Base-by-base conservation (phyloP, 2,888 invertebrate genomes). In the Ormyrus labotus region DNA sequence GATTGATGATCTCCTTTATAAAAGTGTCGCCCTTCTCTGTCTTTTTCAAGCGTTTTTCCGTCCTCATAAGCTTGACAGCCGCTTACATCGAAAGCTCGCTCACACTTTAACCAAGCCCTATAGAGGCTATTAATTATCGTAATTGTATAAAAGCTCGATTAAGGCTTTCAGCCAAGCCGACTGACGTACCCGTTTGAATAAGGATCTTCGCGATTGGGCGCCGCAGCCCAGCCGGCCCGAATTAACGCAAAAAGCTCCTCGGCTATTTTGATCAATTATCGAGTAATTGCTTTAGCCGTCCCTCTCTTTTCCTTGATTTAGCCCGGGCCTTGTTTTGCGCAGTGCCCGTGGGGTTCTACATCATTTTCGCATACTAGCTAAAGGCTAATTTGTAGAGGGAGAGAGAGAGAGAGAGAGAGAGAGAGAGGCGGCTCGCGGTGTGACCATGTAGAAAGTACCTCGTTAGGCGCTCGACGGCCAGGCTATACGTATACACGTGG, bases 111-210 rank as follows among this genome's bases (percentile, higher is more conserved):
- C 47, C 5, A 10, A 68, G 34, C 47, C 51, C 61, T 47, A 45
- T 34, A 47, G 48, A 53, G n/a, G 51, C 65, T 64, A 71, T 78
- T 78, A 78, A 78, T 78, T 78, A 70, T 50, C 53, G 63, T 70
- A 77, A 77, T 64, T 78, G 53, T 71, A 67, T 78, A 67, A 72
- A 72, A 78, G 65, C 53, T 34, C 67, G 75, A 75, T 75, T 67
- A 75, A 75, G 51, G 60, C n/a, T 10, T 10, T 48, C 55, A 57
- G 47, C 13, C 63, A 7, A 34, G 51, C n/a, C 19, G 55, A 11
- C 55, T 55, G 7, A 6, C 53, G 63, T 45, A 51, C 34, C n/a
- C 11, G 61, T 45, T 13, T 34, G 51, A 61, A n/a, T n/a, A 34
- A 53, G 3, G 34, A 34, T 34, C 34, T 34, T 34, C 0, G 3